Percentiles rank a stretch among this genome's conserved stretches.
phyloP scores from a whole-genome alignment of 53 echinoderm and acorn worm genomes.

The Luidia sarsii region DNA sequence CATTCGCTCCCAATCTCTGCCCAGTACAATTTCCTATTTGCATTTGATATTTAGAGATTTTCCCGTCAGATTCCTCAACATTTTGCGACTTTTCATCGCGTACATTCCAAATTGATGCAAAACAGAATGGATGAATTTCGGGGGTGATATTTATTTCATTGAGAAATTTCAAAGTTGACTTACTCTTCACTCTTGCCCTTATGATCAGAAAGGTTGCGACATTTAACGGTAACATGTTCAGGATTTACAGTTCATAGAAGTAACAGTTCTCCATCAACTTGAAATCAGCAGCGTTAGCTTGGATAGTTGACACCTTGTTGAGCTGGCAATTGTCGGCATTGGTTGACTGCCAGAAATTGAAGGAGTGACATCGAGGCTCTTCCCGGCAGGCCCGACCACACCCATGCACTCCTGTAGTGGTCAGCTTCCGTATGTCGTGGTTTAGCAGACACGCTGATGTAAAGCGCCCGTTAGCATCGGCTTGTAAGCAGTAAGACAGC shows the following conservation, averaged over 20 bases:
- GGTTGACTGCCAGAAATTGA: neutral
- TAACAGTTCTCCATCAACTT: neutral
- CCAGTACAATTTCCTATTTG: too few species aligned
- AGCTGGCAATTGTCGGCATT: neutral
- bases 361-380: constrained; percentile 4
- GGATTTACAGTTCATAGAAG: neutral
- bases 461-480: neutral
- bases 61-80: too few species aligned
- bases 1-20: too few species aligned
- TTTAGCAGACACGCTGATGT: neutral
- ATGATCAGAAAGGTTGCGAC: too few species aligned
- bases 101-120: too few species aligned
- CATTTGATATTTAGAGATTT: too few species aligned
- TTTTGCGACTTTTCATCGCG: too few species aligned
- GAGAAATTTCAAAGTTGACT: too few species aligned
- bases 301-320: neutral
- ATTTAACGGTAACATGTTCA: too few species aligned
- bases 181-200: too few species aligned
- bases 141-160: too few species aligned
- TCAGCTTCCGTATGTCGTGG: constrained; percentile 25
- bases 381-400: neutral
- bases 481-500: neutral
- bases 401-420: neutral
- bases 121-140: too few species aligned
- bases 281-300: neutral